A percentile compares a stretch with the other conserved stretches of the same genome.
These are phyloP conservation scores for Zosterops borbonicus DNA, from an alignment of 2,113 vertebrate species.

Conservation along the genomic window DNA sequence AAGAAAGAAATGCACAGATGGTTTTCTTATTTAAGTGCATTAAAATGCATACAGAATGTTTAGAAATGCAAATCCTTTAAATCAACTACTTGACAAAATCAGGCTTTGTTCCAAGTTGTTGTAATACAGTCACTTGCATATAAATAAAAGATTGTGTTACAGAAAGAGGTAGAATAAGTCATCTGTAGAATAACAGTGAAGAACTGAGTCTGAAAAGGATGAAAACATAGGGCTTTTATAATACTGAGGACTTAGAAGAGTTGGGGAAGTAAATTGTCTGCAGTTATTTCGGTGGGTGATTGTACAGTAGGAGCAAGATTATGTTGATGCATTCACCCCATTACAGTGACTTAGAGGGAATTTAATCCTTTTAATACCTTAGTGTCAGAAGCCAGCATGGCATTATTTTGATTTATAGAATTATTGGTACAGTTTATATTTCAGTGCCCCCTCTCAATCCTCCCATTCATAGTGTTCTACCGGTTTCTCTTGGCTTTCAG, in stretches of 20 bases:
- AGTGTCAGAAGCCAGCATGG: neutral
- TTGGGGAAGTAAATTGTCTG: neutral
- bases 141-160: slow-evolving; percentile 30
- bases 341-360: slow-evolving; percentile 2
- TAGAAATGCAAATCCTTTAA: slow-evolving; percentile 63
- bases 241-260: neutral
- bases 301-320: slow-evolving; percentile 16
- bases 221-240: neutral
- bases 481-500: neutral
- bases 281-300: slow-evolving; percentile 10
- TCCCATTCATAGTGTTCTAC: neutral
- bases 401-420: slow-evolving; percentile 39
- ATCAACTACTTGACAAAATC: slow-evolving; percentile 48
- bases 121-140: slow-evolving; percentile 14
- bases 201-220: neutral
- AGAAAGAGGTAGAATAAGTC: slow-evolving; percentile 30
- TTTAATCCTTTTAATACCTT: slow-evolving; percentile 16
- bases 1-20: slow-evolving; percentile 43
- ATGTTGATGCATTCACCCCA: slow-evolving; percentile 17
- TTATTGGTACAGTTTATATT: slow-evolving; percentile 26
- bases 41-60: slow-evolving; percentile 59
- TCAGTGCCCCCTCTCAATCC: neutral
- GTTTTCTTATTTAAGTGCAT: slow-evolving; percentile 57
- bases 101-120: slow-evolving; percentile 49
- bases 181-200: slow-evolving; percentile 22